phyloP scores from a whole-genome alignment of 2,797 vertebrate species.

The Chromobotia macracanthus region DNA sequence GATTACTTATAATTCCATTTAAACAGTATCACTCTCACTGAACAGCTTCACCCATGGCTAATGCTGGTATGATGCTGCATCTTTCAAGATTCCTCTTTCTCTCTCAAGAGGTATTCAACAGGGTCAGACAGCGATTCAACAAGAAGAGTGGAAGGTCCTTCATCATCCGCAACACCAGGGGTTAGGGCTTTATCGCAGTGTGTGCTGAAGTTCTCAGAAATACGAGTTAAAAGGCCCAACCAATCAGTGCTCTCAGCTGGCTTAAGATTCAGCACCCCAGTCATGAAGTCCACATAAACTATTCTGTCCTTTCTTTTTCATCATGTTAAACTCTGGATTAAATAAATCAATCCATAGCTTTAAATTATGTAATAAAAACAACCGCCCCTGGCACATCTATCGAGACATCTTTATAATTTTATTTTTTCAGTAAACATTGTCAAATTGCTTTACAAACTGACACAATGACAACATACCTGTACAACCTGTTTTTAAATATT shows the following conservation, averaged over 20 bases:
- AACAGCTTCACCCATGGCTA: conserved; percentile 29
- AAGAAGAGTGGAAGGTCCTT: conserved; percentile 70
- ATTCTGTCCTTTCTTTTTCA: neutral
- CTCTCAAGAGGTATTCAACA: conserved; percentile 56
- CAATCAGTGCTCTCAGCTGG: conserved; percentile 72
- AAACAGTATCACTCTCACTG: conserved; percentile 18
- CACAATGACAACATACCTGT: neutral
- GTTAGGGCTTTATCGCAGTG: conserved; percentile 59
- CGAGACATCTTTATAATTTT: neutral
- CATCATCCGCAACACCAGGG: conserved; percentile 69
- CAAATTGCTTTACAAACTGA: neutral
- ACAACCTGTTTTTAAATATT: neutral
- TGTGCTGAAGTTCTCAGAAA: conserved; percentile 66
- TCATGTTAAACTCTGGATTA: neutral
- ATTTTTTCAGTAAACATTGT: neutral
- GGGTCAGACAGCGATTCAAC: conserved; percentile 70
- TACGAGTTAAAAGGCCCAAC: conserved; percentile 74
- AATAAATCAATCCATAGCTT: neutral
- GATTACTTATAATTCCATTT: conserved; percentile 44
- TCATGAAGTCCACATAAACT: conserved; percentile 8
- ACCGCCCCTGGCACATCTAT: neutral
- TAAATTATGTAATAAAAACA: neutral
- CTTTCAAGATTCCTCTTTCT: conserved; percentile 22
- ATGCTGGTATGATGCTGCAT: conserved; percentile 35
- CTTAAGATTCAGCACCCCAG: conserved; percentile 23